A percentile compares a stretch with the other conserved stretches of the same genome.
phyloP scores from a whole-genome alignment of 2,797 vertebrate genomes.

The Pseudocheirus occidentalis region DNA sequence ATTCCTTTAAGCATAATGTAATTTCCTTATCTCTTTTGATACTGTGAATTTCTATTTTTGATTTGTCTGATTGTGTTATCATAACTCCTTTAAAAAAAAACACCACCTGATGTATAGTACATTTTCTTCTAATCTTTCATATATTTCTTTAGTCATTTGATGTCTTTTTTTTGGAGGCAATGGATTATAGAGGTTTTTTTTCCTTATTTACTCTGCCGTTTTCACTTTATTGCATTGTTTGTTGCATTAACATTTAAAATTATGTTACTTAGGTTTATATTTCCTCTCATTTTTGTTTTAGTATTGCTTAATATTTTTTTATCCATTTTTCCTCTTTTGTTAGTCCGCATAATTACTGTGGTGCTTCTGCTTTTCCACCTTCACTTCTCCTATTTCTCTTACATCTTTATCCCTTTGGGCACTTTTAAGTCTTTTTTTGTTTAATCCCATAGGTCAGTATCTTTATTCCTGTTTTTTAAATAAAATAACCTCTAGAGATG shows the following conservation, averaged over 20 bases:
- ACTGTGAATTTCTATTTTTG: background rate
- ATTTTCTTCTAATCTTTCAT: background rate
- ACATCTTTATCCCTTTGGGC: background rate
- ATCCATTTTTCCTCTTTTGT: background rate
- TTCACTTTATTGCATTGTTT: background rate
- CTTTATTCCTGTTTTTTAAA: background rate
- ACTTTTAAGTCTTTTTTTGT: background rate
- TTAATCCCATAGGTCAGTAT: background rate
- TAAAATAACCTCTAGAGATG: background rate
- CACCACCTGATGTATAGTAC: background rate
- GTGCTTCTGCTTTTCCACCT: background rate
- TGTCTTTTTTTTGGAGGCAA: background rate
- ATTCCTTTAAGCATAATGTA: background rate
- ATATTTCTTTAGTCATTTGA: background rate
- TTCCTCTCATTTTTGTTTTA: no score
- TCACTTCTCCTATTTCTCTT: background rate
- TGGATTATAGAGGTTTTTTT: background rate
- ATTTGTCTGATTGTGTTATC: background rate
- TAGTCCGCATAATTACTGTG: background rate
- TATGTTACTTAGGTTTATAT: background rate
- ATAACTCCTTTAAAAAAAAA: background rate
- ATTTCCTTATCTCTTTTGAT: background rate
- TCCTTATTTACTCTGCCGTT: no score
- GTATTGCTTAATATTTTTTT: background rate
- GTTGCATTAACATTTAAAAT: background rate